These are phyloP conservation scores for Isichthys henryi DNA, from an alignment of 2,113 vertebrate genomes.

Conservation along the genomic window DNA sequence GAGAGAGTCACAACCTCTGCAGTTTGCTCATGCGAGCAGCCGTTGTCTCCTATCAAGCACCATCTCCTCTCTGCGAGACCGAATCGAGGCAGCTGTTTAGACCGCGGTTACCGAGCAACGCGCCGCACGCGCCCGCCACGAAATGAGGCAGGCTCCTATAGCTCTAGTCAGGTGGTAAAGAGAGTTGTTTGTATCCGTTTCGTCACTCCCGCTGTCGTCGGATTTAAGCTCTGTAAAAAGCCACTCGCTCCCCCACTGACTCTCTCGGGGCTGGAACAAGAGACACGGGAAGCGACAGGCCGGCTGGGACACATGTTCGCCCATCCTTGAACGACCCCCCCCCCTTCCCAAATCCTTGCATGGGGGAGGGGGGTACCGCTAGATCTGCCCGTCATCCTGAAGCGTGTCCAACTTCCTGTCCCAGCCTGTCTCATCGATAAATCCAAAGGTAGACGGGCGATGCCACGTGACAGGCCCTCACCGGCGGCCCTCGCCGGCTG, in stretches of 20 bases:
- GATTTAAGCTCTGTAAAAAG: slow-evolving; percentile 10
- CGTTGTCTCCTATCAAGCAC: background rate
- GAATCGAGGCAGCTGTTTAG: slow-evolving; percentile 14
- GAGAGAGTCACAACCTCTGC: background rate
- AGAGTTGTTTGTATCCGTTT: slow-evolving; percentile 11
- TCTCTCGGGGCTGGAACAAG: slow-evolving; percentile 11
- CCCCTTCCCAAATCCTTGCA: slow-evolving; percentile 6
- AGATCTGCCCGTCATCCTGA: slow-evolving; percentile 53
- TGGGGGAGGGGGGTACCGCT: slow-evolving; percentile 51
- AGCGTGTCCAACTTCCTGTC: slow-evolving; percentile 58
- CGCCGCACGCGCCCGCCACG: background rate
- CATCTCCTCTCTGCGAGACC: background rate
- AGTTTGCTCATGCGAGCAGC: background rate
- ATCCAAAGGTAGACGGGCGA: slow-evolving; percentile 47
- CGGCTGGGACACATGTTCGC: background rate
- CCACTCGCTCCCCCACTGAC: background rate
- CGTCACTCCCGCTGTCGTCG: background rate
- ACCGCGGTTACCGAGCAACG: slow-evolving; percentile 1
- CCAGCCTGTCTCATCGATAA: slow-evolving; percentile 44
- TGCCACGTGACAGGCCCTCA: slow-evolving; percentile 18
- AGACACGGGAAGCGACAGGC: background rate
- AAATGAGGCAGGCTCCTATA: background rate
- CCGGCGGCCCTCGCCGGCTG: slow-evolving; percentile 73
- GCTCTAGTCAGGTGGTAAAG: slow-evolving; percentile 12
- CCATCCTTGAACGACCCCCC: slow-evolving; percentile 8